Percentiles rank a stretch among this genome's conserved stretches.
Conservation (phyloP, 2,797 vertebrate genomes). For the Sardinella longiceps region DNA sequence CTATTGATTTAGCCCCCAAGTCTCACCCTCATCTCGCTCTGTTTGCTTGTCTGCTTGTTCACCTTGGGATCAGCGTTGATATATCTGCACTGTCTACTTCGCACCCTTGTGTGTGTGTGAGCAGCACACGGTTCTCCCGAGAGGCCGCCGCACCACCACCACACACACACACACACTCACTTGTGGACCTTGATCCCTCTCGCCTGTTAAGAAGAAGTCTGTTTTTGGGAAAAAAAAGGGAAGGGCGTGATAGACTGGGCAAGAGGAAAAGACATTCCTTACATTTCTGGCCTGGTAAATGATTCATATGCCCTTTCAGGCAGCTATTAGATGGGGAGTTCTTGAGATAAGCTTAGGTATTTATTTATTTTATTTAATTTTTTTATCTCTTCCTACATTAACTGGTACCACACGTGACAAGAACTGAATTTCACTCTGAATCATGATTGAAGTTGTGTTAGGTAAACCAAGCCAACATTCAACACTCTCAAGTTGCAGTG, state of each 20-base stretch:
- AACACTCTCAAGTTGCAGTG: background rate
- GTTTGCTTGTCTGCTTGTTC: constrained; percentile 24
- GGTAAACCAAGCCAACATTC: background rate
- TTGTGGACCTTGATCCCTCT: constrained; percentile 22
- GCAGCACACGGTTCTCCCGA: background rate
- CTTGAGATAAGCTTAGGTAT: constrained; percentile 38
- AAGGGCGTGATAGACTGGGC: constrained; percentile 44
- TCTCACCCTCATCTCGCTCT: background rate
- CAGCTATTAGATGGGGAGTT: constrained; percentile 6
- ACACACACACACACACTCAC: background rate
- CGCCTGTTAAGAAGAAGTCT: constrained; percentile 33
- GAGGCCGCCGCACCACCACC: too few species aligned
- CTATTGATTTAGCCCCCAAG: background rate
- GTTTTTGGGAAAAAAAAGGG: constrained; percentile 34
- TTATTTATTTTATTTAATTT: background rate
- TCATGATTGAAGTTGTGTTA: background rate
- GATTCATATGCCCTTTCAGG: constrained; percentile 45
- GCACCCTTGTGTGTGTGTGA: background rate
- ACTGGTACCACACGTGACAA: background rate
- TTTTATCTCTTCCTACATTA: background rate
- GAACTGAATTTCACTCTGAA: background rate
- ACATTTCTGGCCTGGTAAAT: constrained; percentile 51
- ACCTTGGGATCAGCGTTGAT: constrained; percentile 26
- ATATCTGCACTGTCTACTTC: background rate
- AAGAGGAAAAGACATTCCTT: constrained; percentile 45